phyloP scores from a whole-genome alignment of 1,140 invertebrate species.

The Neodiprion fabricii region DNA sequence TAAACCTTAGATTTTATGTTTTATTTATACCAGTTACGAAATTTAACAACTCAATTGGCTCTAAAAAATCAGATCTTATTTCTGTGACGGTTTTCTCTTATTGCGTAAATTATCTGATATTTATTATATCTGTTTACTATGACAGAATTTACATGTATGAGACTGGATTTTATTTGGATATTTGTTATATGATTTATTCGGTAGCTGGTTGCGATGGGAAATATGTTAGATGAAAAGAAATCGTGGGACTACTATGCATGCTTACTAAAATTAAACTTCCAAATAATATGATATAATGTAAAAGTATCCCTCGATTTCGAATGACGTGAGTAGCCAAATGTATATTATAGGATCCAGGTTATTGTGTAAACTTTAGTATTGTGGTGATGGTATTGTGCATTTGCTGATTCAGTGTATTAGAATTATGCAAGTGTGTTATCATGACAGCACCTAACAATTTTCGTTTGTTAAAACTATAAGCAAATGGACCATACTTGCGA shows the following conservation, averaged over 20 bases:
- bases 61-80: too few species aligned
- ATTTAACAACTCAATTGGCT: too few species aligned
- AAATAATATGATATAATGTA: neutral
- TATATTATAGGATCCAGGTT: conserved; percentile 38
- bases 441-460: conserved; percentile 30
- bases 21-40: too few species aligned
- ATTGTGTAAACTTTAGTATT: conserved; percentile 51
- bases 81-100: too few species aligned
- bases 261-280: conserved; percentile 51
- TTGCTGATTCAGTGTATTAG: conserved; percentile 58
- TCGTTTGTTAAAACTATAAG: conserved; percentile 32
- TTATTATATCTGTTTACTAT: too few species aligned
- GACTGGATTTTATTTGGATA: too few species aligned
- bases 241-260: conserved; percentile 60
- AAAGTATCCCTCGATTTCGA: conserved; percentile 60
- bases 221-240: conserved; percentile 52
- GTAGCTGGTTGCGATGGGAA: conserved; percentile 26
- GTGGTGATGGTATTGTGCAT: conserved; percentile 63
- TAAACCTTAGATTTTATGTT: too few species aligned
- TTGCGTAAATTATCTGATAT: too few species aligned
- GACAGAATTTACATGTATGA: too few species aligned
- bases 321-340: conserved; percentile 53
- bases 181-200: too few species aligned
- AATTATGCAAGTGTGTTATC: conserved; percentile 37
- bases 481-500: conserved; percentile 51